Conservation (phyloP, 2,888 invertebrate genomes). For the Protonemura montana region DNA sequence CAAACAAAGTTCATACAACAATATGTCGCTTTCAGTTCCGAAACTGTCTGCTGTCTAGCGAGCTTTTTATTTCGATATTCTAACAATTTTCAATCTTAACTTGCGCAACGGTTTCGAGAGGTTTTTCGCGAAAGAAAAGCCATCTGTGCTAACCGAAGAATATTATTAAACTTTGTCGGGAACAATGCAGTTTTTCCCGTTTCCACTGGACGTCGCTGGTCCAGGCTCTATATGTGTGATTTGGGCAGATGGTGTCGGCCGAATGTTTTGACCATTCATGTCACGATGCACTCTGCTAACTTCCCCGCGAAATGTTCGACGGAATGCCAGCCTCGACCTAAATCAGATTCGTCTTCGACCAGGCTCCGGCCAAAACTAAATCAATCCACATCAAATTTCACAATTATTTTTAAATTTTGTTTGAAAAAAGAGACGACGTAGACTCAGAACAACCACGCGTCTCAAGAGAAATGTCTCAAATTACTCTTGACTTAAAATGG, state of each 20-base stretch:
- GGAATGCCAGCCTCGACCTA: neutral
- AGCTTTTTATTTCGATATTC: constrained; percentile 1
- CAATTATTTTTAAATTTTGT: neutral
- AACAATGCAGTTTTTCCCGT: neutral
- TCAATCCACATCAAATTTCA: neutral
- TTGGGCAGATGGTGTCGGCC: constrained; percentile 17
- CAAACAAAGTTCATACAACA: neutral
- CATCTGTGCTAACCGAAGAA: constrained; percentile 13
- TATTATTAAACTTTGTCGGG: constrained; percentile 18
- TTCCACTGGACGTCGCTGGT: neutral
- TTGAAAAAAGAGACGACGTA: neutral
- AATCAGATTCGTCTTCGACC: neutral
- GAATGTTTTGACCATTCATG: constrained; percentile 16
- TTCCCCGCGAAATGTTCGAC: neutral
- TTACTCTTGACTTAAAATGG: neutral
- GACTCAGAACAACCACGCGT: neutral
- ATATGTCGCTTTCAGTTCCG: neutral
- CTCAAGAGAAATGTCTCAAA: neutral
- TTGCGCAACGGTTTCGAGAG: neutral
- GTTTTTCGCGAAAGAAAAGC: neutral
- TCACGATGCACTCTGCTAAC: neutral
- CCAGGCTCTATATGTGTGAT: neutral
- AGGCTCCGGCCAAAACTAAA: neutral
- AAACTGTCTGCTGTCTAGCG: neutral
- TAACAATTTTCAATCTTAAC: constrained; percentile 19